Conservation (phyloP, 2,888 invertebrate genomes). For the Netelia fuscicornis region DNA sequence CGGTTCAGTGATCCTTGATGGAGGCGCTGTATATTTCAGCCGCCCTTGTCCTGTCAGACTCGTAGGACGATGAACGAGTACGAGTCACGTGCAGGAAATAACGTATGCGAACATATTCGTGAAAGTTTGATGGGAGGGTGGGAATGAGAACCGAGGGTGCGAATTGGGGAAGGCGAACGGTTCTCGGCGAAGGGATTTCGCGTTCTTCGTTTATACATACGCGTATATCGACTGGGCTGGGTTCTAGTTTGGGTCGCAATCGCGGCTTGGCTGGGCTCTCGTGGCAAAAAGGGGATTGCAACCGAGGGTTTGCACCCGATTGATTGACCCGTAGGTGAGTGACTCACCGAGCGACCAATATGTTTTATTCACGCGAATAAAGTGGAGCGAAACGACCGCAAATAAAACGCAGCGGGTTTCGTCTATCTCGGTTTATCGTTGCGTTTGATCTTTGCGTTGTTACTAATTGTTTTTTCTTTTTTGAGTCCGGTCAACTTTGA, state of each 20-base stretch:
- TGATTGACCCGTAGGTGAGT: conserved; percentile 48
- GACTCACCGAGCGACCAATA: conserved; percentile 48
- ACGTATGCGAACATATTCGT: conserved; percentile 42
- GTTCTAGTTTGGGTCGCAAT: not conserved
- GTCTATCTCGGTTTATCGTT: too few species aligned
- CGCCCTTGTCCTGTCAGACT: conserved; percentile 53
- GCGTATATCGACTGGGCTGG: conserved; percentile 46
- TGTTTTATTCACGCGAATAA: conserved; percentile 29
- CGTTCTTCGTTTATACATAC: not conserved
- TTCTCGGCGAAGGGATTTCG: conserved; percentile 41
- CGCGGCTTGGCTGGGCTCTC: too few species aligned
- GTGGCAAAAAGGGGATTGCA: conserved; percentile 17
- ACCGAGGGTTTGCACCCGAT: conserved; percentile 45
- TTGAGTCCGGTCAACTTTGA: not conserved
- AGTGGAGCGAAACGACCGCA: not conserved
- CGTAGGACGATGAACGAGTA: conserved; percentile 53
- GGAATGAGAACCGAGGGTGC: conserved; percentile 49
- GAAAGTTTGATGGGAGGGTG: conserved; percentile 40
- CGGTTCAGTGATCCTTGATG: conserved; percentile 8
- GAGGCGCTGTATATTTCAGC: conserved; percentile 35
- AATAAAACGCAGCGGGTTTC: not conserved
- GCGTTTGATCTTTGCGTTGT: too few species aligned
- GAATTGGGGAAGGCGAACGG: conserved; percentile 42
- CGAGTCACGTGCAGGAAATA: conserved; percentile 54
- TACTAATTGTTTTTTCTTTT: not conserved